Percentiles rank a stretch among this genome's conserved stretches.
Conservation (phyloP, 2,888 invertebrate genomes). For the Callyntrura guangdongensis region DNA sequence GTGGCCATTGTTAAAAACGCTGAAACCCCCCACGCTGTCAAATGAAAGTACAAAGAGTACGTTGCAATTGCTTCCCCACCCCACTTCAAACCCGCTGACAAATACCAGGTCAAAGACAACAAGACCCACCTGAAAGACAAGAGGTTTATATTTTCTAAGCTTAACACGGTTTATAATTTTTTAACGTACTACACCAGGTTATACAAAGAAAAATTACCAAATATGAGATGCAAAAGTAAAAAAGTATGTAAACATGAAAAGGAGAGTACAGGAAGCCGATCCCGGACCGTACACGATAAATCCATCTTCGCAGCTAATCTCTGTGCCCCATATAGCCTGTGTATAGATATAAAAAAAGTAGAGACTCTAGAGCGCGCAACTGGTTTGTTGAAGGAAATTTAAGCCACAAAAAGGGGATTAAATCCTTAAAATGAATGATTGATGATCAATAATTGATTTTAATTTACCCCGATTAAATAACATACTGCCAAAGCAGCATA, state of each 20-base stretch:
- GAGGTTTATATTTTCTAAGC: conserved; percentile 10
- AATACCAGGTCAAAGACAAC: conserved; percentile 97
- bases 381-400: background rate
- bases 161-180: no score
- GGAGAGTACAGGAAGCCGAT: conserved; percentile 91
- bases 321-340: conserved; percentile 84
- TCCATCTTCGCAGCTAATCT: conserved; percentile 84
- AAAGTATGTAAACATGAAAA: conserved; percentile 98
- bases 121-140: conserved; percentile 93
- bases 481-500: conserved; percentile 97
- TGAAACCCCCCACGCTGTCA: conserved; percentile 99
- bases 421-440: conserved; percentile 32
- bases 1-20: conserved; percentile 98
- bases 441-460: conserved; percentile 81
- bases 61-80: conserved; percentile 99
- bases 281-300: conserved; percentile 83
- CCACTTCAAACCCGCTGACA: conserved; percentile 98
- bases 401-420: conserved; percentile 1
- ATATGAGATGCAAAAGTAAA: conserved; percentile 88
- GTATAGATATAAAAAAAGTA: conserved; percentile 13
- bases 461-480: conserved; percentile 90
- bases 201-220: conserved; percentile 78
- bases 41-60: conserved; percentile 98
- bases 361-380: background rate
- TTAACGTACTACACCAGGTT: background rate